Base-by-base conservation (phyloP, 2,888 invertebrate genomes). In the Poecilus cupreus region DNA sequence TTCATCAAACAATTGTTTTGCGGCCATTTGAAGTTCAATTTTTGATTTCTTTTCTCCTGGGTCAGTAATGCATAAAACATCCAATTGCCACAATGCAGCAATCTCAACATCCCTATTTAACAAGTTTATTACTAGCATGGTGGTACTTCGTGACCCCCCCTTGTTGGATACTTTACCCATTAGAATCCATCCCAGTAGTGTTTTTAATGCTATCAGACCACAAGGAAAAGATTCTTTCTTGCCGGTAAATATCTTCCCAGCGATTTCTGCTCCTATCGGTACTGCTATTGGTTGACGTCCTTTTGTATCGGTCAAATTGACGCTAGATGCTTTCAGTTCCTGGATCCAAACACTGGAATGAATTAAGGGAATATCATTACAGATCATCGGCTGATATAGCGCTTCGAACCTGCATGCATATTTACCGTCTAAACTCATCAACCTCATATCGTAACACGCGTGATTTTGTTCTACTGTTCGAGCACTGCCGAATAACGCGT, bases 51-150 rank as follows among this genome's bases (percentile, higher is more conserved):
- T 85, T 74, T 85, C 84, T 0, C 84, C 70, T 0, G 86, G 86
- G 79, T 87, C 86, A 5, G 26, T 83, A 8, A 88, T 87, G 0
- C 87, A 87, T 1, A 87, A 51, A 5, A 84, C 83, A 32, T 87
- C 87, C 1, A 88, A 82, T 11, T 75, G 79, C 87, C 88, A 88
- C 51, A 88, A 82, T 37, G 86, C 83, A 0, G 85, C 83, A 3
- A 87, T 82, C 8, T 83, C 82, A 18, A 83, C 84, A 13, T 83
- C 74, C 18, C 75, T 72, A 26, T 77, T 57, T 37, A 77, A 46
- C 57, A 74, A n/a, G 32, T 70, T 75, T 2, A 70, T 16, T 6
- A 83, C 77, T 60, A 84, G 82, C 84, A 84, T 83, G 0, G 82
- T 80, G 54, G 49, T 24, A 64, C 20, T 49, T 5, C 54, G 46